Percentiles rank a stretch among this genome's conserved stretches.
phyloP scores from a whole-genome alignment of 2,797 vertebrate genomes.

The Enteromius trimaculatus region DNA sequence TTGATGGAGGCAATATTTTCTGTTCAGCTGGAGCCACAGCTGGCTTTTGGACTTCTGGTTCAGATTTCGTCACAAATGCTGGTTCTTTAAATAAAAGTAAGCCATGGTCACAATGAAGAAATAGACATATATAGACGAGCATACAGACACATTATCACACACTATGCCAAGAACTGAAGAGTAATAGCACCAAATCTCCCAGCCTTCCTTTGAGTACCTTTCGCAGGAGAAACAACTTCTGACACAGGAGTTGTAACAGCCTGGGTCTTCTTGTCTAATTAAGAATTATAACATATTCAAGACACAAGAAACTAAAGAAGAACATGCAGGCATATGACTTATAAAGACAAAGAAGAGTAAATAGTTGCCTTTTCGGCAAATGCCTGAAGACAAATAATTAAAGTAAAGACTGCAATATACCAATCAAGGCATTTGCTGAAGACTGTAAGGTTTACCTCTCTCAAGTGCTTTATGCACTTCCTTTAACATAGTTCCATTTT shows the following conservation, averaged over 20 bases:
- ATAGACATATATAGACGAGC: not conserved
- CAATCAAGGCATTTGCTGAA: constrained; percentile 19
- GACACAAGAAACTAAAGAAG: constrained; percentile 13
- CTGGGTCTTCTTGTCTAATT: constrained; percentile 27
- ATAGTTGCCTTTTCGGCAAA: constrained; percentile 54
- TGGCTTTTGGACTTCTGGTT: constrained; percentile 53
- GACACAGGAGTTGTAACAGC: constrained; percentile 43
- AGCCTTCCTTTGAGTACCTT: constrained; percentile 29
- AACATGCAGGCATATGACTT: constrained; percentile 17
- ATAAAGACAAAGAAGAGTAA: constrained; percentile 20
- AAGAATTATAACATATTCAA: constrained; percentile 34
- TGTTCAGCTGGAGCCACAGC: constrained; percentile 63
- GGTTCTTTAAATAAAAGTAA: constrained; percentile 68
- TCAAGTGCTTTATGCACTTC: constrained; percentile 38
- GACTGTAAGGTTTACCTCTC: constrained; percentile 52
- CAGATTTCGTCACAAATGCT: constrained; percentile 65
- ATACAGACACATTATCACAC: not conserved
- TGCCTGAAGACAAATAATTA: constrained; percentile 19
- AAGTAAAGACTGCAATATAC: constrained; percentile 44
- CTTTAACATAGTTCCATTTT: constrained; percentile 32
- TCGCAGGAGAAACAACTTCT: constrained; percentile 20
- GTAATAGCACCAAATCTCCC: constrained; percentile 2
- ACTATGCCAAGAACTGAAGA: not conserved
- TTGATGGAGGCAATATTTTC: constrained; percentile 81
- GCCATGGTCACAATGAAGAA: constrained; percentile 37